Evolutionary conservation across 2,113 vertebrate species (phyloP), one percentile per base, ranked within the genome.

Genomic region (Vidua macroura): DNA sequence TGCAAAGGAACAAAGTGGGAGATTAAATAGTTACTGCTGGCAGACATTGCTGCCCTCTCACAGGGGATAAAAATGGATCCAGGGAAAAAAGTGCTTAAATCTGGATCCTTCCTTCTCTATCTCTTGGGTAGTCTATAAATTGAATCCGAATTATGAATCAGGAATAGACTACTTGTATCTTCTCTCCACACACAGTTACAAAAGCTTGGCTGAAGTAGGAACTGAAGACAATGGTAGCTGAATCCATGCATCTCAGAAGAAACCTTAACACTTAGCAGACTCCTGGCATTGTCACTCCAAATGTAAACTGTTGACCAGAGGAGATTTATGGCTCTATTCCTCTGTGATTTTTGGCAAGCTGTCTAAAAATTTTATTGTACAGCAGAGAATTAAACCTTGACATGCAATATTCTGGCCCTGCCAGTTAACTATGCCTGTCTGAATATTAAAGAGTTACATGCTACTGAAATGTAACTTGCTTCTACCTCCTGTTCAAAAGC

Each of bases 321-420:
- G 63, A 91, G 23, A 21, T 88, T 90, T 73, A 76, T 58, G 63
- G 46, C 20, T 77, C n/a, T 77, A 44, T 74, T 90, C 18, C 31
- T 86, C 63, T 33, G 51, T 53, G 88, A 69, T 41, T 90, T 93
- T 92, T 95, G 83, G 86, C 51, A 93, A 92, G 25, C 9, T 69
- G 37, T 58, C 37, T 62, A 83, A 55, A 90, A 92, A 76, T 77
- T 33, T 68, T 74, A 49, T 41, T 80, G 68, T 69, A 56, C 14
- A 55, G 35, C 33, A 74, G 51, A 93, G 41, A 74, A 74, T 70
- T 53, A 62, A 95, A 90, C 63, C 46, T 86, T 88, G 64, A 95
- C 49, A 73, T 70, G 25, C 41, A 83, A 74, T 23, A 35, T 77
- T 93, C n/a, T 74, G 73, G 43, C 55, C 39, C 95, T 92, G 76